These are phyloP conservation scores for Dryomyza anilis DNA, from an alignment of 2,888 invertebrate genomes.

Conservation along the genomic window DNA sequence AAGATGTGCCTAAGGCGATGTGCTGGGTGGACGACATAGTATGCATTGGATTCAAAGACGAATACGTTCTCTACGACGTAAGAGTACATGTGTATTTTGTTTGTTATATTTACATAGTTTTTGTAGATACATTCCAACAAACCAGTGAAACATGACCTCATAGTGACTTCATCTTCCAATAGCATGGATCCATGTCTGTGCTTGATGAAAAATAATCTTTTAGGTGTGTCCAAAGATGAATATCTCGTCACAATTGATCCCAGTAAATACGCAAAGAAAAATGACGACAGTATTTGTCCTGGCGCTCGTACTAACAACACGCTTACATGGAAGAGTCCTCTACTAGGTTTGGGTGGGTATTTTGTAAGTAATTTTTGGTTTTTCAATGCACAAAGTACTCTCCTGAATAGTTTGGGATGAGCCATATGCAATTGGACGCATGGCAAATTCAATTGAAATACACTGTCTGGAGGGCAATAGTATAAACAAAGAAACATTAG, in stretches of 20 bases:
- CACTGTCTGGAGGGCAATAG: conserved; percentile 82
- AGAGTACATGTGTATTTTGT: conserved; percentile 32
- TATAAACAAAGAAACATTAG: conserved; percentile 63
- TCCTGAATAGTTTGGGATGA: conserved; percentile 77
- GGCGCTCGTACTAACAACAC: conserved; percentile 40
- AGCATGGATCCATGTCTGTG: conserved; percentile 83
- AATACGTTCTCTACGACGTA: conserved; percentile 79
- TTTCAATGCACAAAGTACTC: conserved; percentile 1
- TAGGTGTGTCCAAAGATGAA: conserved; percentile 85
- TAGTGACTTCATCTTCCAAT: conserved; percentile 79
- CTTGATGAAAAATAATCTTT: conserved; percentile 74
- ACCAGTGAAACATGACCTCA: conserved; percentile 75
- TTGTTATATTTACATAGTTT: neutral
- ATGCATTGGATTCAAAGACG: conserved; percentile 85
- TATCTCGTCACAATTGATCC: conserved; percentile 86
- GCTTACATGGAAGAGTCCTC: conserved; percentile 51
- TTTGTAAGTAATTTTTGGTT: neutral
- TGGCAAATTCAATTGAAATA: conserved; percentile 83
- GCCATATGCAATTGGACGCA: conserved; percentile 87
- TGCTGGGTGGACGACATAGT: conserved; percentile 85
- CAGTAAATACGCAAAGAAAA: conserved; percentile 61
- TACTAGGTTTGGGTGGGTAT: conserved; percentile 50
- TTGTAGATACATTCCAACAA: conserved; percentile 48
- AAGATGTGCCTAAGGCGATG: conserved; percentile 80
- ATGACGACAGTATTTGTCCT: conserved; percentile 36